Conservation (phyloP, 2,113 vertebrate genomes). For the Epinephelus lanceolatus region DNA sequence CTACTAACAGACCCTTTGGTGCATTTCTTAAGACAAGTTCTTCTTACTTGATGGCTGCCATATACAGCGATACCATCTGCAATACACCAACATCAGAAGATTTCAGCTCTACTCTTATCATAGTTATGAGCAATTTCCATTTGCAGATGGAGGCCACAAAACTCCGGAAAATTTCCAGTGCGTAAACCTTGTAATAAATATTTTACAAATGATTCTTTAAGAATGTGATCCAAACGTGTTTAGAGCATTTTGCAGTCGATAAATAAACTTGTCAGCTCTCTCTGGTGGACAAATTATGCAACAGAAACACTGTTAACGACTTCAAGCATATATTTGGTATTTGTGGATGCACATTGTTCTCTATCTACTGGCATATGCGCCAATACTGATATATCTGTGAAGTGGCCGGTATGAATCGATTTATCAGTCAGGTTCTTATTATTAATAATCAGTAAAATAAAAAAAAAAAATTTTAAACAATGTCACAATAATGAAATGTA, state of each 20-base stretch:
- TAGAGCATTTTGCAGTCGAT: neutral
- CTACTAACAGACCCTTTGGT: neutral
- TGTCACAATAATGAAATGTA: neutral
- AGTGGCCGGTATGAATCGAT: neutral
- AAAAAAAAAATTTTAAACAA: neutral
- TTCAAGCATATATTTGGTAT: slow-evolving; percentile 14
- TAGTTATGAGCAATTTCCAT: neutral
- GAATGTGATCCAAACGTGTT: neutral
- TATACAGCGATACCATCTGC: neutral
- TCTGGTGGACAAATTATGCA: slow-evolving; percentile 11
- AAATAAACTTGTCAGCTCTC: neutral
- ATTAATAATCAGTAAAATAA: neutral
- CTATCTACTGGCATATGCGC: too few species aligned
- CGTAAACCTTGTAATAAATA: neutral
- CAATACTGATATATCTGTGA: neutral
- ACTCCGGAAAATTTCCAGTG: neutral
- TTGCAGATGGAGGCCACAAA: neutral
- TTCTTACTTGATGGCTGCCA: neutral
- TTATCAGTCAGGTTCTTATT: neutral
- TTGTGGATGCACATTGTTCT: too few species aligned
- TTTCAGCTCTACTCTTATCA: neutral
- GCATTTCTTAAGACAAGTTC: neutral
- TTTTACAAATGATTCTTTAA: neutral
- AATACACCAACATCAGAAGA: neutral
- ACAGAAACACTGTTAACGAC: neutral